These are phyloP conservation scores for Parnassius orleans DNA, from an alignment of 2,888 invertebrate species.

Conservation along the genomic window DNA sequence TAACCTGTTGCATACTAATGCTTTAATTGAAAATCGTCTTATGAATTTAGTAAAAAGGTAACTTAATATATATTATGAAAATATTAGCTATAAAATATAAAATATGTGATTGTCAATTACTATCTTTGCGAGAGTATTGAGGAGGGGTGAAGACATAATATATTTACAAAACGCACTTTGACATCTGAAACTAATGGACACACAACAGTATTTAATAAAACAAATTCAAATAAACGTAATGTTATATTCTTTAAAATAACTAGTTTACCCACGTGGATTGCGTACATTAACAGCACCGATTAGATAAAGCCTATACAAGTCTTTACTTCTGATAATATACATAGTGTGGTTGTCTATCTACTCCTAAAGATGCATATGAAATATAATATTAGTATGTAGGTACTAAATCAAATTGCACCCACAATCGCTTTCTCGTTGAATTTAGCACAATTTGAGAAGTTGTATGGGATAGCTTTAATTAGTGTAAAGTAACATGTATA, in stretches of 20 bases:
- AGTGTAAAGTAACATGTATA: conserved; percentile 57
- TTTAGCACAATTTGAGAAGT: conserved; percentile 70
- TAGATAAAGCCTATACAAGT: conserved; percentile 2
- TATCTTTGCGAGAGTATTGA: conserved; percentile 52
- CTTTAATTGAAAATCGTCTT: conserved; percentile 77
- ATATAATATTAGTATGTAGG: conserved; percentile 1
- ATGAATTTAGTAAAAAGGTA: conserved; percentile 70
- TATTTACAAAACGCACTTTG: neutral
- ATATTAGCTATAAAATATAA: conserved; percentile 51
- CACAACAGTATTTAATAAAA: no score
- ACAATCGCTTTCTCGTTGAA: conserved; percentile 57
- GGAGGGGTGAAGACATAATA: conserved; percentile 37
- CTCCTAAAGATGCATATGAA: neutral
- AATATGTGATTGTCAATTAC: conserved; percentile 70
- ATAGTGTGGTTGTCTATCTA: neutral
- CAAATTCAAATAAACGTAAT: no score
- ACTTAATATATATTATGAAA: conserved; percentile 51
- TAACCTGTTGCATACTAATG: conserved; percentile 34
- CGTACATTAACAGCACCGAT: conserved; percentile 4
- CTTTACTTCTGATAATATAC: conserved; percentile 6
- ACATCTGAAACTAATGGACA: no score
- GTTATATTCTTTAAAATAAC: no score
- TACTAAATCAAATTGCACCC: conserved; percentile 39
- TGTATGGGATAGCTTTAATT: conserved; percentile 81
- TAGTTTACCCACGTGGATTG: neutral